Evolutionary conservation across 2,797 vertebrate genomes (phyloP).

Genomic region (Sandelia bainsii): DNA sequence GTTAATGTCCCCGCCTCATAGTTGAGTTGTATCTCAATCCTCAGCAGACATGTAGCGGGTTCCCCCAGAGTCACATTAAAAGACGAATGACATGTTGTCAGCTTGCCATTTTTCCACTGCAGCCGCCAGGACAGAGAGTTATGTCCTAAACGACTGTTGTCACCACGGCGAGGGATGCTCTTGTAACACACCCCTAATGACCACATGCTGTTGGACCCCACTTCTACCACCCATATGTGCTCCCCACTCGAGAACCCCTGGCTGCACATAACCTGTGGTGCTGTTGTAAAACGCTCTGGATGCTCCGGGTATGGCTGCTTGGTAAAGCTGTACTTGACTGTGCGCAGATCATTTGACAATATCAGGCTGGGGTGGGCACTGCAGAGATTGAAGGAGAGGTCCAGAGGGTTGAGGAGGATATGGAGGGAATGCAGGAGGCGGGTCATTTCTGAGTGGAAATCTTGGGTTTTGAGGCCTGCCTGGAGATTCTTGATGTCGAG

Average conservation of each 20-base stretch:
- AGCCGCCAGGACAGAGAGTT: conserved; percentile 82
- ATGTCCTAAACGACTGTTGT: conserved; percentile 83
- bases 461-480: conserved; percentile 65
- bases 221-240: conserved; percentile 81
- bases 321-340: conserved; percentile 68
- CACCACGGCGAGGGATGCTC: conserved; percentile 78
- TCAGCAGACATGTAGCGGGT: conserved; percentile 41
- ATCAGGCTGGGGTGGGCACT: conserved; percentile 74
- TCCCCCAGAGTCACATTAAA: conserved; percentile 65
- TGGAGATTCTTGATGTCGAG: conserved; percentile 73
- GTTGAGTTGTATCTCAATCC: conserved; percentile 78
- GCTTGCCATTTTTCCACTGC: conserved; percentile 84
- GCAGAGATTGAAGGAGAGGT: conserved; percentile 77
- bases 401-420: conserved; percentile 76
- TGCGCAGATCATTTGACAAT: conserved; percentile 76
- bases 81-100: conserved; percentile 78
- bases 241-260: conserved; percentile 76
- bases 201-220: conserved; percentile 77
- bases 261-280: conserved; percentile 76
- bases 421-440: conserved; percentile 73
- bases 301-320: conserved; percentile 70
- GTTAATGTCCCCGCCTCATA: conserved; percentile 74
- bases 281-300: conserved; percentile 72
- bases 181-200: conserved; percentile 81
- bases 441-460: conserved; percentile 76